A percentile compares a stretch with the other conserved stretches of the same genome.
Conservation (phyloP, 2,888 invertebrate species). For the Agrypnus murinus region DNA sequence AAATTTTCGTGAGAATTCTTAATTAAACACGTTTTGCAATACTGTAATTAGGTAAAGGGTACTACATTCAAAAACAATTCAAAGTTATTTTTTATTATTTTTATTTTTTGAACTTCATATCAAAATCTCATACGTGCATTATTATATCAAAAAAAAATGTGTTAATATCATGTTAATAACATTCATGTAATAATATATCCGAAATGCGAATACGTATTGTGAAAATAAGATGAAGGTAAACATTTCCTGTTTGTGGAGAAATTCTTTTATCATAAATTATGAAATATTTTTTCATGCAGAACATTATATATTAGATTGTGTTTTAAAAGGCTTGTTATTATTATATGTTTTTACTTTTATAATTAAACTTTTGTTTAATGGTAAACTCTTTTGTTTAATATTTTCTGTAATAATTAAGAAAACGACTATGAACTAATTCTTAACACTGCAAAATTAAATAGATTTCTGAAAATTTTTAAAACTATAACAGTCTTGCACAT, state of each 20-base stretch:
- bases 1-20: conserved; percentile 39
- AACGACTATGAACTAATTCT: neutral
- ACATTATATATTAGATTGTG: conserved; percentile 10
- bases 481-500: too few relatives aligned
- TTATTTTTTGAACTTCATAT: neutral
- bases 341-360: conserved; percentile 3
- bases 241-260: conserved; percentile 35
- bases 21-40: conserved; percentile 41
- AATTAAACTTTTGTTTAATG: neutral
- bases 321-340: neutral
- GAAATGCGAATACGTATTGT: conserved; percentile 27
- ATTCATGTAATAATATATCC: conserved; percentile 25
- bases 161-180: conserved; percentile 30
- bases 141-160: conserved; percentile 17
- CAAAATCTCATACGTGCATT: conserved; percentile 19
- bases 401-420: neutral
- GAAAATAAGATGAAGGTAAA: conserved; percentile 35
- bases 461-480: too few relatives aligned
- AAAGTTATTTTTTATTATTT: conserved; percentile 32
- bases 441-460: too few relatives aligned
- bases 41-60: conserved; percentile 31
- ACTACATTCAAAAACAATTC: conserved; percentile 39
- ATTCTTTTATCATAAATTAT: conserved; percentile 39
- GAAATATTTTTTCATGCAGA: conserved; percentile 41
- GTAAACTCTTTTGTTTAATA: neutral